Base-by-base conservation (phyloP, 1,140 invertebrate genomes). In the Bombus turneri region DNA sequence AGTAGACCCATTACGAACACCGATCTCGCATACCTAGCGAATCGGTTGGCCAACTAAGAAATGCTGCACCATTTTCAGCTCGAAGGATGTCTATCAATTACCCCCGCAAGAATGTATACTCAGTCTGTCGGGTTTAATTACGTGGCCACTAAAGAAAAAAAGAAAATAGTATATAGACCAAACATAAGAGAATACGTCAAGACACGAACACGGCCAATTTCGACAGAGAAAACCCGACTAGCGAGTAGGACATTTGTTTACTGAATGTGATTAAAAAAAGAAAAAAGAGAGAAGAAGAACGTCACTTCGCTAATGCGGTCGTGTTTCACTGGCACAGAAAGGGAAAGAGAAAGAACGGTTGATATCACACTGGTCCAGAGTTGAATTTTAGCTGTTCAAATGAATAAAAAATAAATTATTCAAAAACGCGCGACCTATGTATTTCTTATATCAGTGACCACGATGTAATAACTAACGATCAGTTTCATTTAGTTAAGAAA, bases 291-390 rank as follows among this genome's bases (percentile, higher is more conserved):
- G 2, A n/a, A 66, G 72, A 39, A 37, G 39, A 68, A 53, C 3
- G 43, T 41, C 41, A 3, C 10, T 9, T 22, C 34, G 83, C 68
- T 89, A 89, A 90, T 87, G 39, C 73, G 64, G 43, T 86, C 64
- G 41, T 13, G 28, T 39, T 31, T 77, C 47, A 39, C 53, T 57
- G 64, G 76, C 77, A 53, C 62, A 43, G 82, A 18, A 4, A 62
- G 59, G 28, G 59, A n/a, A n/a, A 62, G 59, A 62, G 28, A 62
- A 28, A 62, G 43, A 28, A 74, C 73, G 77, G 75, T n/a, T 87
- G 77, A n/a, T 53, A 72, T 22, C 47, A 8, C 47, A 2, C 18
- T 53, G 47, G 18, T 53, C 5, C 47, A 53, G 47, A 53, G 18
- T 53, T 53, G 1, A 53, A 18, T 53, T 53, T 53, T 53, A 53